Evolutionary conservation across 2,113 vertebrate species (phyloP).

Genomic region (Halcyon malimbica): DNA sequence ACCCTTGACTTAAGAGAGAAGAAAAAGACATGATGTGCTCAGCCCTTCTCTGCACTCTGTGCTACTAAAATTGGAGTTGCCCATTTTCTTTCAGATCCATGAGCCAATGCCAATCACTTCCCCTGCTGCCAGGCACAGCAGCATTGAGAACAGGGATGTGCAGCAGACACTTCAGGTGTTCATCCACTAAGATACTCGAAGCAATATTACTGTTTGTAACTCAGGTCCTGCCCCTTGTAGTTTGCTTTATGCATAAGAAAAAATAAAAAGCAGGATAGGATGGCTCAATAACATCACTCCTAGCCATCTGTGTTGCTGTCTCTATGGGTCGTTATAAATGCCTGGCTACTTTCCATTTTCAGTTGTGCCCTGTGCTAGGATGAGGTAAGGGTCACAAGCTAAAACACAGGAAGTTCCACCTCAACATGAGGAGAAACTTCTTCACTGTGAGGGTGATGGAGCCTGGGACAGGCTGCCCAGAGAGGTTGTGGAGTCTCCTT

Average conservation of each 20-base stretch:
- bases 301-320: background rate
- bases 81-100: background rate
- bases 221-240: background rate
- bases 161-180: background rate
- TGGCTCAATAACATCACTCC: background rate
- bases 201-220: background rate
- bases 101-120: background rate
- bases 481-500: too few relatives aligned
- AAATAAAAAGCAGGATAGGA: background rate
- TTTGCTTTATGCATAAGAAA: background rate
- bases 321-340: background rate
- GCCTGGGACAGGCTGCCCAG: too few relatives aligned
- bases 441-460: too few relatives aligned
- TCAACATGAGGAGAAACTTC: too few relatives aligned
- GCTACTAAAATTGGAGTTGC: background rate
- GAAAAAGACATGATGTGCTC: background rate
- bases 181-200: background rate
- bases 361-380: too few relatives aligned
- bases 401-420: too few relatives aligned
- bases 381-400: too few relatives aligned
- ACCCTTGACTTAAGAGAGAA: background rate
- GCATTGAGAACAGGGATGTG: fast-evolving
- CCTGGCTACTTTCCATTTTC: background rate
- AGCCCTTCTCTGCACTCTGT: background rate
- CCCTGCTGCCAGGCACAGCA: background rate